These are phyloP conservation scores for Drosophila aff. DNA, from an alignment of 1,140 invertebrate species.

Conservation along the genomic window DNA sequence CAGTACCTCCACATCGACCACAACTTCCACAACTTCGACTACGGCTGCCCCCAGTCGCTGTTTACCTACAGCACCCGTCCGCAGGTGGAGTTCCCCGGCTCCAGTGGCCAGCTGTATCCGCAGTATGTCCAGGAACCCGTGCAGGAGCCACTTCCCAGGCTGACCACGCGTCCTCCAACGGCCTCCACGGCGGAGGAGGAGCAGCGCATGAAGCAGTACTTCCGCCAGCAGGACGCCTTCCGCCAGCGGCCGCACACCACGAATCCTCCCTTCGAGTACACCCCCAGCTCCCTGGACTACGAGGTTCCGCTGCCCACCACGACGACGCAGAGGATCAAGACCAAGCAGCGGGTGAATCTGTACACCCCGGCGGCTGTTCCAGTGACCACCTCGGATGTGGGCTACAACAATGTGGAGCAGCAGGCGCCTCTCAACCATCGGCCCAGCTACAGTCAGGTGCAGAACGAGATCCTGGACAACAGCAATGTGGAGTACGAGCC, in stretches of 20 bases:
- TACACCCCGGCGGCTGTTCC: conserved; percentile 64
- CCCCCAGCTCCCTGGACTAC: conserved; percentile 62
- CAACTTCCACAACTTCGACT: conserved; percentile 68
- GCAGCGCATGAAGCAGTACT: conserved; percentile 82
- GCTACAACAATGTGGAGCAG: conserved; percentile 58
- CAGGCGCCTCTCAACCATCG: conserved; percentile 66
- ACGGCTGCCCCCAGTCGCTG: conserved; percentile 65
- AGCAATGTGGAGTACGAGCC: conserved; percentile 80
- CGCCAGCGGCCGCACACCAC: conserved; percentile 77
- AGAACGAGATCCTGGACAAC: conserved; percentile 75
- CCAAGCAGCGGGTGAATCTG: conserved; percentile 67
- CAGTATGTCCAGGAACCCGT: conserved; percentile 51
- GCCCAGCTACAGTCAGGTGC: conserved; percentile 63
- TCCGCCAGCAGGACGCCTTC: conserved; percentile 82
- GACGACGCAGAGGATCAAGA: conserved; percentile 59
- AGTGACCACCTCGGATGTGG: conserved; percentile 70
- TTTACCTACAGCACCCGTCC: conserved; percentile 71
- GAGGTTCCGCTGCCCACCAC: conserved; percentile 34
- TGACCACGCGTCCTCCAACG: conserved; percentile 67
- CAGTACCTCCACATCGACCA: conserved; percentile 51
- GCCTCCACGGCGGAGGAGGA: conserved; percentile 60
- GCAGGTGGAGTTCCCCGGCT: conserved; percentile 76
- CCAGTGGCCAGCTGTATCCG: conserved; percentile 73
- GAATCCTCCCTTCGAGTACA: conserved; percentile 77
- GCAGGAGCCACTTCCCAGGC: conserved; percentile 57